Evolutionary conservation across 2,888 invertebrate species (phyloP), one percentile per base, ranked within the genome.

Genomic region (Anoncus sp.): DNA sequence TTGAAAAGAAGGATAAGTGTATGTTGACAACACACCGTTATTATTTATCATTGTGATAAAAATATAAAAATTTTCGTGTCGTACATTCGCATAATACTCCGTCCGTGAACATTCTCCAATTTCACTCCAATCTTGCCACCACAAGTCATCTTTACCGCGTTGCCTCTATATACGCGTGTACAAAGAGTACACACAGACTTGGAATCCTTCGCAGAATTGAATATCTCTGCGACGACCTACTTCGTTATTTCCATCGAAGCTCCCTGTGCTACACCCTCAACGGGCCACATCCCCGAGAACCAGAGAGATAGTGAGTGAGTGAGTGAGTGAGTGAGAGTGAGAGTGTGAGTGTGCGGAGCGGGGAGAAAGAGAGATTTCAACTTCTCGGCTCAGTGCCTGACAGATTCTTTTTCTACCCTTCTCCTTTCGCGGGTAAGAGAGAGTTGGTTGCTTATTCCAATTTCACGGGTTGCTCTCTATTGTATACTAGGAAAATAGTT

Each of bases 181-280:
- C 22, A 18, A 49, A 74, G 51, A 63, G 66, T 66, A 49, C 59
- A 77, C 60, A 70, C 60, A 71, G 45, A 51, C 16, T 35, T 9
- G 35, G 72, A 72, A 76, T 76, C 69, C 76, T 78, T 27, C 62
- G 62, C 51, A 55, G 62, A 76, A 80, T 82, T 76, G 78, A 81
- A 77, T 62, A 66, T 78, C 75, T 77, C 67, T 65, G 31, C 62
- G 40, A 70, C 73, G 80, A 81, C 75, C 79, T 75, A 81, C 81
- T 81, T 81, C 73, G 81, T 81, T 81, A 80, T 80, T 81, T 80
- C 74, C 59, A 76, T 78, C 78, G 73, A 78, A 80, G 75, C 74
- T 81, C 55, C 77, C 70, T 20, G 62, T 62, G 31, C 31, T 53
- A 40, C 71, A 72, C 66, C 72, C 38, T 38, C 62, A 31, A 24